Conservation (phyloP, 2,797 vertebrate genomes). For the Meriones psammophilus region DNA sequence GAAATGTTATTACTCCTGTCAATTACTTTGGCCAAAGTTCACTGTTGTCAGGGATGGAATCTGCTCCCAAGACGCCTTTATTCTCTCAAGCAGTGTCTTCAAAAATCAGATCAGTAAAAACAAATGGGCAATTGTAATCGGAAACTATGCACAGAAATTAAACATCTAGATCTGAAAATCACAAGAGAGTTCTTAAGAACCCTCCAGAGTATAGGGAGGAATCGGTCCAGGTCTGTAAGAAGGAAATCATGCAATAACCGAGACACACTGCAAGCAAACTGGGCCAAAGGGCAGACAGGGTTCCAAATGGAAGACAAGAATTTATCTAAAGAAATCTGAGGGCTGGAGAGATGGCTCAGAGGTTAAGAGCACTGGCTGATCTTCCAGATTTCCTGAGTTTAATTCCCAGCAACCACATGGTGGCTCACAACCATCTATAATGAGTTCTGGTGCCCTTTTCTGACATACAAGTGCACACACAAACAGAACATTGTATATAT, state of each 20-base stretch:
- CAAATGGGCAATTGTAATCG: background rate
- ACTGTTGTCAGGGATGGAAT: background rate
- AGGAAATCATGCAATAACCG: background rate
- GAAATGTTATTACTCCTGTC: background rate
- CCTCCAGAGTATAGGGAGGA: background rate
- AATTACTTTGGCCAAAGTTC: slow-evolving; percentile 33
- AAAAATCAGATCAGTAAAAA: slow-evolving; percentile 12
- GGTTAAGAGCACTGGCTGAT: too few relatives aligned
- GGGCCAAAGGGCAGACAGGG: slow-evolving; percentile 30
- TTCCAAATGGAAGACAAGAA: slow-evolving; percentile 1
- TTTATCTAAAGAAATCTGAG: slow-evolving; percentile 10
- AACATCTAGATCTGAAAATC: slow-evolving; percentile 55
- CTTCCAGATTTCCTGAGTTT: too few relatives aligned
- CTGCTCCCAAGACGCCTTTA: slow-evolving; percentile 37
- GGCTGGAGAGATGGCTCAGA: too few relatives aligned
- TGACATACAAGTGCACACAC: too few relatives aligned
- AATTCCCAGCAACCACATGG: too few relatives aligned
- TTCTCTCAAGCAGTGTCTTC: slow-evolving; percentile 25
- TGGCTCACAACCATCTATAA: too few relatives aligned
- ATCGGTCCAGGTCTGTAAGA: background rate
- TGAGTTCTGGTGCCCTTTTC: too few relatives aligned
- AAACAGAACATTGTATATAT: too few relatives aligned
- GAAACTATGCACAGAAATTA: slow-evolving; percentile 56
- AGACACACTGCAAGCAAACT: slow-evolving; percentile 26
- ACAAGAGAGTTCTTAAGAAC: slow-evolving; percentile 37